A percentile compares a stretch with the other conserved stretches of the same genome.
These are phyloP conservation scores for Fulica atra DNA, from an alignment of 2,113 vertebrate genomes.

Conservation along the genomic window DNA sequence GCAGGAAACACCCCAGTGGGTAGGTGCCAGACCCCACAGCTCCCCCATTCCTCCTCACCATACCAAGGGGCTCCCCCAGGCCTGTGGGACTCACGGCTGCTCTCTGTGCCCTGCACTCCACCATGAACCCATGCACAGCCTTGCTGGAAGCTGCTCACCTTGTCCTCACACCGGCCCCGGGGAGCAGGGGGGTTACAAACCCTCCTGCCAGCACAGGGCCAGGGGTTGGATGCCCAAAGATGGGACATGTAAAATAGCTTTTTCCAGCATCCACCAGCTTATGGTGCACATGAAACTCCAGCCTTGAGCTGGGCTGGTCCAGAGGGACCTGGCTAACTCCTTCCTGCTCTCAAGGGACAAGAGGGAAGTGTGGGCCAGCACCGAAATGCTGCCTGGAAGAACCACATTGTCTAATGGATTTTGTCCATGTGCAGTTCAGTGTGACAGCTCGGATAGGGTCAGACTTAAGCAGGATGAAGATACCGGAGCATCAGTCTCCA, in stretches of 20 bases:
- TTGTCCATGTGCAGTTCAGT: background rate
- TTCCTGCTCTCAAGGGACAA: background rate
- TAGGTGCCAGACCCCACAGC: fast-evolving
- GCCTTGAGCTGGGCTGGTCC: background rate
- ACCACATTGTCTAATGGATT: background rate
- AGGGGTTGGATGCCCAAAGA: background rate
- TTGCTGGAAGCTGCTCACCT: background rate
- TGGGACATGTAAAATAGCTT: background rate
- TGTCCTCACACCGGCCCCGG: fast-evolving
- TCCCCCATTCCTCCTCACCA: background rate
- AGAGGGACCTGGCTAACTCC: background rate
- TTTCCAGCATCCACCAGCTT: background rate
- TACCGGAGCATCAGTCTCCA: fast-evolving
- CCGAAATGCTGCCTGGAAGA: background rate
- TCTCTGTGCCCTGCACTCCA: background rate
- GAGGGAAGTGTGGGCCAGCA: background rate
- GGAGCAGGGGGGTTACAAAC: background rate
- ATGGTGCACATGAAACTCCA: background rate
- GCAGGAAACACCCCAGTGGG: background rate
- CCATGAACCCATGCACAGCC: background rate
- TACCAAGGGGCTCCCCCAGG: background rate
- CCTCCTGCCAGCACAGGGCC: background rate
- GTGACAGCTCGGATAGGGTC: background rate
- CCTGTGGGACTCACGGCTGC: fast-evolving
- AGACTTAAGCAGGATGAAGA: background rate